Conservation (phyloP, 2,888 invertebrate genomes). For the Dryococelus australis region DNA sequence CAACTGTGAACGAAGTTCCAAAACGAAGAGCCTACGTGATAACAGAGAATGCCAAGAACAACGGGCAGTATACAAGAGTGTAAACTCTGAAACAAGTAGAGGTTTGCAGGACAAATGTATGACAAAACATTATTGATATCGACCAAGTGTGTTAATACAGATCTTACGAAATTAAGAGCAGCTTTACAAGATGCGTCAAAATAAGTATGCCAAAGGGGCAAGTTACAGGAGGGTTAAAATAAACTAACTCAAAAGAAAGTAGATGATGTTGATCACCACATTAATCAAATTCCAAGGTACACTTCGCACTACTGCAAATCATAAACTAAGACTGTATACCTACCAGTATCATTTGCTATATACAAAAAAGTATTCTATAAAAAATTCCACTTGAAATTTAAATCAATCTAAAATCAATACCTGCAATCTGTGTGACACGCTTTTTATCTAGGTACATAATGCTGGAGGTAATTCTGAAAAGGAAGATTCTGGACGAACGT, state of each 20-base stretch:
- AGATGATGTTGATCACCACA: neutral
- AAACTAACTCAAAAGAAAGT: neutral
- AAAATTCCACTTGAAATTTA: constrained; percentile 36
- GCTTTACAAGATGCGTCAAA: neutral
- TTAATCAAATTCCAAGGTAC: neutral
- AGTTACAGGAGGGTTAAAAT: neutral
- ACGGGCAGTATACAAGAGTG: neutral
- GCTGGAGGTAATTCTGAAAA: no score
- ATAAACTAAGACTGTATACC: neutral
- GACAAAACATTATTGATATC: neutral
- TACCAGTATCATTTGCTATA: neutral
- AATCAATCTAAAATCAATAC: constrained; percentile 36
- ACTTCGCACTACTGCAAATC: neutral
- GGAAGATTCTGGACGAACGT: no score
- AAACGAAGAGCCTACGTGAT: neutral
- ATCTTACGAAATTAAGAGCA: neutral
- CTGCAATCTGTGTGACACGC: no score
- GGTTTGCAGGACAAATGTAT: constrained; percentile 1
- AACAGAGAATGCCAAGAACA: neutral
- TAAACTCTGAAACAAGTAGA: neutral
- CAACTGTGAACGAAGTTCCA: neutral
- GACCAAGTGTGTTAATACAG: neutral
- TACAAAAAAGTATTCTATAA: neutral
- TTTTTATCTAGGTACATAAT: no score
- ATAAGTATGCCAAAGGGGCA: neutral